phyloP scores from a whole-genome alignment of 2,888 invertebrate species.

The Phymatocera aterrima region DNA sequence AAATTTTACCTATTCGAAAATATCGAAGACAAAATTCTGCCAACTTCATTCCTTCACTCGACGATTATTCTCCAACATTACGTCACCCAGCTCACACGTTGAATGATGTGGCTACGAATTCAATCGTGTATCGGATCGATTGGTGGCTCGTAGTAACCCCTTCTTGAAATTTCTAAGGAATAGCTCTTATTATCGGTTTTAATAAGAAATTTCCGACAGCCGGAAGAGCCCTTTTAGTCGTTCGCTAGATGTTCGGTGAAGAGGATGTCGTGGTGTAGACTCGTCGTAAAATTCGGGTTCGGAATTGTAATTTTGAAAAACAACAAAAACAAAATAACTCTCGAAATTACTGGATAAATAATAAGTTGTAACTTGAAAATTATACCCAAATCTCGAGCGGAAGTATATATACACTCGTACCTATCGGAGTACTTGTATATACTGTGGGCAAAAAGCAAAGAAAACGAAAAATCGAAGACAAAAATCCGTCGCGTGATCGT shows the following conservation, averaged over 20 bases:
- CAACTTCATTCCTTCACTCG: no score
- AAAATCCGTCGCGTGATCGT: neutral
- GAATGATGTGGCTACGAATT: conserved; percentile 50
- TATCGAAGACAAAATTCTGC: no score
- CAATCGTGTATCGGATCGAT: conserved; percentile 27
- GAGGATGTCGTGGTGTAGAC: neutral
- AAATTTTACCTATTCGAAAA: no score
- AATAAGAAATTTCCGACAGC: conserved; percentile 46
- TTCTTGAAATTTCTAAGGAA: conserved; percentile 44
- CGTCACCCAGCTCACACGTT: conserved; percentile 24
- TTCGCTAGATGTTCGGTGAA: conserved; percentile 31
- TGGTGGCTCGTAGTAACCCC: neutral
- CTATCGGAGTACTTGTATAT: no score
- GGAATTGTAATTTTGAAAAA: neutral
- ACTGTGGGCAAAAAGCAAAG: neutral
- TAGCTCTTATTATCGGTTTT: conserved; percentile 32
- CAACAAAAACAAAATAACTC: neutral
- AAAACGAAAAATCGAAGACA: no score
- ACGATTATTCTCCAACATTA: neutral
- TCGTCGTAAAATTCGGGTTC: neutral
- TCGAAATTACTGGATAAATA: no score
- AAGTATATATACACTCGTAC: no score
- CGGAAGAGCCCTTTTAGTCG: conserved; percentile 41
- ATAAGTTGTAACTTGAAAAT: neutral
- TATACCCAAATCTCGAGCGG: no score